Conservation (phyloP, 2,797 vertebrate species). For the Sphenopsis melanotis region DNA sequence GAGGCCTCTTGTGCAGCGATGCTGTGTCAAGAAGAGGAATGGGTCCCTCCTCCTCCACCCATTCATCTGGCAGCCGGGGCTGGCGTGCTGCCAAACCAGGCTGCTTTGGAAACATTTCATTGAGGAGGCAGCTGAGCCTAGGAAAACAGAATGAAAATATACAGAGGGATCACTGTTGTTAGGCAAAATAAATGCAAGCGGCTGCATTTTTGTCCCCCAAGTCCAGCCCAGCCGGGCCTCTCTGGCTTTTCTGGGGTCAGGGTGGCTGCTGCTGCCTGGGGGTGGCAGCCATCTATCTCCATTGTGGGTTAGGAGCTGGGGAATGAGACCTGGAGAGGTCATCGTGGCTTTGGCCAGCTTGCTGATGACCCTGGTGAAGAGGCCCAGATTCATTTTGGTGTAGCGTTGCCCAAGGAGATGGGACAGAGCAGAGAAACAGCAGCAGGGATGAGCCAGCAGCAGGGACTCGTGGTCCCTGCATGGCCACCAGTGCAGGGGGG, state of each 20-base stretch:
- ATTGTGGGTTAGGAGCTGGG: background rate
- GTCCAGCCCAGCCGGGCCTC: background rate
- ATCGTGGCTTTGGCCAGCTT: background rate
- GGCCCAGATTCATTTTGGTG: background rate
- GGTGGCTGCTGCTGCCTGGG: background rate
- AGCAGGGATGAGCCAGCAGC: background rate
- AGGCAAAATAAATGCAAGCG: constrained; percentile 44
- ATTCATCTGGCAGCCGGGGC: constrained; percentile 54
- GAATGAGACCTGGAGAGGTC: background rate
- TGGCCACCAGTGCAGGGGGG: background rate
- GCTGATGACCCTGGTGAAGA: background rate
- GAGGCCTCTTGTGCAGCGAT: constrained; percentile 62
- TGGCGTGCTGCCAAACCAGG: constrained; percentile 40
- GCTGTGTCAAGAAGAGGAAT: constrained; percentile 65
- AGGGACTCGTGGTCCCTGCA: background rate
- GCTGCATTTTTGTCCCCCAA: constrained; percentile 11
- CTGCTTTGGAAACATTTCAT: constrained; percentile 69
- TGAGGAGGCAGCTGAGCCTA: constrained; percentile 66
- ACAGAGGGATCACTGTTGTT: constrained; percentile 64
- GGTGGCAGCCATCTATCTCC: background rate
- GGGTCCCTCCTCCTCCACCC: constrained; percentile 59
- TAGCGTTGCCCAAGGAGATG: background rate
- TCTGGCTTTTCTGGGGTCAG: background rate
- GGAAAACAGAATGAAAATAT: constrained; percentile 64
- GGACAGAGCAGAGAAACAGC: background rate